Evolutionary conservation across 2,797 vertebrate genomes (phyloP).

Genomic region (Lepilemur septentrionalis): DNA sequence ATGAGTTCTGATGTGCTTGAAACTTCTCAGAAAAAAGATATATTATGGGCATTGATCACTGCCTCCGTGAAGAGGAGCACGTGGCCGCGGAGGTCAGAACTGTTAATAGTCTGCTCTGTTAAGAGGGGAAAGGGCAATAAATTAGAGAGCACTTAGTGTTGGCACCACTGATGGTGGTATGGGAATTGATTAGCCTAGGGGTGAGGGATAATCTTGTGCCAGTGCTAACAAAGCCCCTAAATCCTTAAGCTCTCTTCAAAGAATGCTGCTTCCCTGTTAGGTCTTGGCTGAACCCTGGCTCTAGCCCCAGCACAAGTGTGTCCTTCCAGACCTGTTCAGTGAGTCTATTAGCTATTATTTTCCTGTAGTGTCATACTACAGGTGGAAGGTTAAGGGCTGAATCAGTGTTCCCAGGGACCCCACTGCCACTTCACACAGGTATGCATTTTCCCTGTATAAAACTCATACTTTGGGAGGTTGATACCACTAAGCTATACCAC

Average conservation of each 20-base stretch:
- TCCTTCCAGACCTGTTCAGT: background rate
- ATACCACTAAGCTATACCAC: background rate
- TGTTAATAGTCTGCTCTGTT: constrained; percentile 1
- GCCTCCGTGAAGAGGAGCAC: background rate
- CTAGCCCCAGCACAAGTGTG: rapidly evolving
- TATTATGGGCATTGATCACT: background rate
- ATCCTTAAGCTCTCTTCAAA: background rate
- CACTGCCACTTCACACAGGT: no score
- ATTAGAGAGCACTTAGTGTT: constrained; percentile 31
- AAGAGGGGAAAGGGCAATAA: background rate
- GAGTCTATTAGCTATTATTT: background rate
- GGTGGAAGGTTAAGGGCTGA: background rate
- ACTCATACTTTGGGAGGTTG: background rate
- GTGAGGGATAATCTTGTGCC: background rate
- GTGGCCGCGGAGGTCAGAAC: background rate
- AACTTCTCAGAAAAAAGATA: constrained; percentile 16
- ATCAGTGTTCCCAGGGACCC: background rate
- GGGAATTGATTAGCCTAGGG: background rate
- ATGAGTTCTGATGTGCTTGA: constrained; percentile 45
- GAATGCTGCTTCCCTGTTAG: background rate
- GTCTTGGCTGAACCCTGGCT: background rate
- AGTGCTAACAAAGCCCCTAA: background rate
- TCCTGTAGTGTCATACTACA: background rate
- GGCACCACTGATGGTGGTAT: background rate
- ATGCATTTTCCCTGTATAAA: background rate